phyloP scores from a whole-genome alignment of 2,797 vertebrate species.

The Neosilurus mollespiculum region DNA sequence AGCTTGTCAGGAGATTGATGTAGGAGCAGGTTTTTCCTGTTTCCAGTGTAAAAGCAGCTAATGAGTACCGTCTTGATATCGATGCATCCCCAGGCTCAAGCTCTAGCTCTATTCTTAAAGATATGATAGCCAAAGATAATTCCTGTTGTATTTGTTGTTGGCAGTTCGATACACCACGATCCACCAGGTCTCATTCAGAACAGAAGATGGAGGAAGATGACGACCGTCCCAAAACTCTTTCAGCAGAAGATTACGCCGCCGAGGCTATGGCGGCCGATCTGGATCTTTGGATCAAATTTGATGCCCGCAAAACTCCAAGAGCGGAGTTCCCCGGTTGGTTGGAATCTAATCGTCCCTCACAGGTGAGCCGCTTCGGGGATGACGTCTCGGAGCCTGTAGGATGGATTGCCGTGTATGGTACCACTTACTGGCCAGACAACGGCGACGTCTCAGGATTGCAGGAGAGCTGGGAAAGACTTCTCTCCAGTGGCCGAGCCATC shows the following conservation, averaged over 20 bases:
- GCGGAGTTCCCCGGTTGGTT: slow-evolving; percentile 84
- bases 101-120: background rate
- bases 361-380: slow-evolving; percentile 77
- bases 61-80: background rate
- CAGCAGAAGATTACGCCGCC: slow-evolving; percentile 79
- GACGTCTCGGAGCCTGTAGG: slow-evolving; percentile 76
- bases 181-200: background rate
- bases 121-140: background rate
- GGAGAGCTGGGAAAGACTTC: slow-evolving; percentile 84
- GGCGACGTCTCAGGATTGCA: slow-evolving; percentile 78
- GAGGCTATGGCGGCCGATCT: slow-evolving; percentile 89
- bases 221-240: slow-evolving; percentile 55
- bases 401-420: slow-evolving; percentile 81
- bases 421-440: slow-evolving; percentile 57
- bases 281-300: slow-evolving; percentile 89
- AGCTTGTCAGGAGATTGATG: no score
- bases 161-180: background rate
- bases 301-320: slow-evolving; percentile 77
- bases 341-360: slow-evolving; percentile 85
- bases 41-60: no score
- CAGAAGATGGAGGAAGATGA: slow-evolving; percentile 64
- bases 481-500: slow-evolving; percentile 73
- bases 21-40: no score
- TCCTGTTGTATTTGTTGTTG: background rate
- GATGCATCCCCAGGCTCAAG: background rate